These are phyloP conservation scores for Microplitis demolitor DNA, from an alignment of 1,140 invertebrate species.

Conservation along the genomic window DNA sequence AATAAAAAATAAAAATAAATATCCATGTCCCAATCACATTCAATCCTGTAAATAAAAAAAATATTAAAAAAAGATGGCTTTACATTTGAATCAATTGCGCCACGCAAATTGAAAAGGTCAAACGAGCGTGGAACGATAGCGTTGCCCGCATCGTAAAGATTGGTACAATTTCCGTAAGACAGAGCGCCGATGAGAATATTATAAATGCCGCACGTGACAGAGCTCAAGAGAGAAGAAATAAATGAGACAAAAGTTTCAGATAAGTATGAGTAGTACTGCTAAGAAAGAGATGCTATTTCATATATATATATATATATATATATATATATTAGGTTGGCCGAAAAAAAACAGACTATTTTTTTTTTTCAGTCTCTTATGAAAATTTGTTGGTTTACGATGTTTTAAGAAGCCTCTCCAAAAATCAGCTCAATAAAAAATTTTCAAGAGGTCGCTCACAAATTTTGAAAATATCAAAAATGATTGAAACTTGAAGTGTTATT, in stretches of 20 bases:
- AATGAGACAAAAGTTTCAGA: neutral
- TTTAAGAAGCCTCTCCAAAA: no score
- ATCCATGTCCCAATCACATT: conserved; percentile 6
- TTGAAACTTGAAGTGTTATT: no score
- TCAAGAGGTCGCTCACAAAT: no score
- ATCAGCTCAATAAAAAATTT: no score
- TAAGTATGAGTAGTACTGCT: neutral
- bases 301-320: no score
- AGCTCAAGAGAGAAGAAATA: neutral
- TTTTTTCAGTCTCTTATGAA: no score
- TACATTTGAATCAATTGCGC: conserved; percentile 30
- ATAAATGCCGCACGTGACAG: conserved; percentile 28
- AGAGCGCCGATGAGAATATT: conserved; percentile 28
- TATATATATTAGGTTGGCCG: no score
- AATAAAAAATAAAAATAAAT: neutral
- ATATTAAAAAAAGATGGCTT: conserved; percentile 15
- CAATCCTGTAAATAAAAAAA: neutral
- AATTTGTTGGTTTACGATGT: no score
- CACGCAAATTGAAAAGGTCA: conserved; percentile 31
- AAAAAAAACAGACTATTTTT: no score
- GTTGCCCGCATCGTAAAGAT: conserved; percentile 26
- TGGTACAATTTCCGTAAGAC: conserved; percentile 30
- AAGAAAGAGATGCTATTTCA: no score
- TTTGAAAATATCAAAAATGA: no score
- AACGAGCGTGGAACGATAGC: conserved; percentile 30